phyloP scores from a whole-genome alignment of 1,140 invertebrate genomes.

The Palaemon carinicauda region DNA sequence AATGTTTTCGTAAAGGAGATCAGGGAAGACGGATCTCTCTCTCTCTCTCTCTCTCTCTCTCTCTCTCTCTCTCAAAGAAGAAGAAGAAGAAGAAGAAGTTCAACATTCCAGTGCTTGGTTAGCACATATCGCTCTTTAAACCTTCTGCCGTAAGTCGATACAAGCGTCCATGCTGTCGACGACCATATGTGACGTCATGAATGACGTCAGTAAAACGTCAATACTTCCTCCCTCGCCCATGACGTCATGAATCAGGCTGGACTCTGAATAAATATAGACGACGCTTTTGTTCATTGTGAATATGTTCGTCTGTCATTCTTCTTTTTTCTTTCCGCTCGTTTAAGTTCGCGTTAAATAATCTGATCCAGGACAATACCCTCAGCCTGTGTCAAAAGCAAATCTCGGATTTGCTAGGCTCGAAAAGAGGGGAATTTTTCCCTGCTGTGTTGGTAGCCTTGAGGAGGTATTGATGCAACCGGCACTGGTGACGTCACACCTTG shows the following conservation, averaged over 20 bases:
- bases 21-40: no score
- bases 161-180: constrained; percentile 16
- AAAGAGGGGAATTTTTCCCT: background rate
- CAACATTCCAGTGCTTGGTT: background rate
- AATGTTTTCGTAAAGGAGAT: no score
- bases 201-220: constrained; percentile 53
- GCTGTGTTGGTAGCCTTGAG: background rate
- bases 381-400: background rate
- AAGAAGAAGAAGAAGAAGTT: background rate
- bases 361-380: background rate
- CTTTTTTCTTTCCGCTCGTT: background rate
- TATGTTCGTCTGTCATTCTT: background rate
- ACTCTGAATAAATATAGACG: background rate
- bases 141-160: constrained; percentile 48
- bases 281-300: background rate
- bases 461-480: constrained; percentile 38
- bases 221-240: constrained; percentile 35
- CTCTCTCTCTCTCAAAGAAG: no score
- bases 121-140: constrained; percentile 39
- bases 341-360: background rate
- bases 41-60: no score
- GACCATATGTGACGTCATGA: constrained; percentile 37
- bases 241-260: constrained; percentile 46
- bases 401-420: background rate
- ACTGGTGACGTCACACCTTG: constrained; percentile 26